Conservation (phyloP, 64 coral and sea anemone species). For the Anthopleura sola region DNA sequence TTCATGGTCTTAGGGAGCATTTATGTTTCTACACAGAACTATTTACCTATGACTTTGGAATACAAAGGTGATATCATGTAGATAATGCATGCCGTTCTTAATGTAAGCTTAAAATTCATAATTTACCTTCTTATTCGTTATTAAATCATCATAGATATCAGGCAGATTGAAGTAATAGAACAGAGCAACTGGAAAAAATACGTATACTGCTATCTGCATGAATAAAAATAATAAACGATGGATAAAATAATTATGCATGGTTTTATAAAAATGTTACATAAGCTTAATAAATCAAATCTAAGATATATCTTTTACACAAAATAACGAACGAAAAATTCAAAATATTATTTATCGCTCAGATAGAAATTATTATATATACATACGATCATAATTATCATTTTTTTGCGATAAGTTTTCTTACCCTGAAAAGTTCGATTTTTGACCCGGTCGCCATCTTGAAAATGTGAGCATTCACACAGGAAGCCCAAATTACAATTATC, state of each 20-base stretch:
- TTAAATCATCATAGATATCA: conserved; percentile 64
- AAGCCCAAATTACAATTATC: not conserved
- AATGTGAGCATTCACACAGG: not conserved
- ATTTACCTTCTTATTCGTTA: conserved; percentile 55
- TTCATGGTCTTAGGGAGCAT: too few relatives aligned
- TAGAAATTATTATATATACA: too few relatives aligned
- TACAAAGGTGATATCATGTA: too few relatives aligned
- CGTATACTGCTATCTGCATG: conserved; percentile 71
- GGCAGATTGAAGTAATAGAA: conserved; percentile 80
- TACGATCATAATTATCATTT: too few relatives aligned
- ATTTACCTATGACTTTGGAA: too few relatives aligned
- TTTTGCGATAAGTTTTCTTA: not conserved
- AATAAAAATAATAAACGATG: not conserved
- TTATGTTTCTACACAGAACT: too few relatives aligned
- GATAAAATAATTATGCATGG: not conserved
- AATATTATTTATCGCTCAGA: not conserved
- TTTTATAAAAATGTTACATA: not conserved
- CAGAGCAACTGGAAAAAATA: conserved; percentile 73
- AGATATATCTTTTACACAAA: not conserved
- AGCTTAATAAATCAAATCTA: not conserved
- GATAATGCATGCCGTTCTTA: too few relatives aligned
- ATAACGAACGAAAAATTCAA: not conserved
- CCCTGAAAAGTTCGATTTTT: conserved; percentile 78
- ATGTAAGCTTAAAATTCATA: too few relatives aligned
- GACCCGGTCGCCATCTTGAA: conserved; percentile 81